A percentile compares a stretch with the other conserved stretches of the same genome.
Conservation (phyloP, 1,140 invertebrate genomes). For the Akabosia matsudoensis region DNA sequence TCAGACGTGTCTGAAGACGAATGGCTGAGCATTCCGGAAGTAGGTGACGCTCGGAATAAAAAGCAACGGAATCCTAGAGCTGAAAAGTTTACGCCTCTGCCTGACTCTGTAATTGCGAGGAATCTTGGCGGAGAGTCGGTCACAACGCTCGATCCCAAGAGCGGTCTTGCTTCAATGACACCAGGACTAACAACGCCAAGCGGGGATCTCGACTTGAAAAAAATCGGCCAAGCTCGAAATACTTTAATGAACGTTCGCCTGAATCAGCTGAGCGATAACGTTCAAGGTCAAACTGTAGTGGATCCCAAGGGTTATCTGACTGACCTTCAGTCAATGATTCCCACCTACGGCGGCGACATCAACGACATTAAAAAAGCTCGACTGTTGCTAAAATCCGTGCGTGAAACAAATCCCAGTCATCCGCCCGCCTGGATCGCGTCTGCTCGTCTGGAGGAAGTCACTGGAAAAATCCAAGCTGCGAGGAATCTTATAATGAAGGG, state of each 20-base stretch:
- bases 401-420: constrained; percentile 98
- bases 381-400: constrained; percentile 90
- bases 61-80: constrained; percentile 91
- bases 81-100: constrained; percentile 96
- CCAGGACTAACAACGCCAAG: constrained; percentile 66
- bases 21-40: constrained; percentile 96
- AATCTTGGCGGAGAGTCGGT: constrained; percentile 80
- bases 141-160: constrained; percentile 77
- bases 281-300: constrained; percentile 97
- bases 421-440: constrained; percentile 99
- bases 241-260: constrained; percentile 99
- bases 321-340: constrained; percentile 97
- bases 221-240: constrained; percentile 98
- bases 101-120: constrained; percentile 90
- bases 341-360: constrained; percentile 95
- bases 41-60: constrained; percentile 96
- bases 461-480: constrained; percentile 96
- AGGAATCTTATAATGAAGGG: constrained; percentile 97
- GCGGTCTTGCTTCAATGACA: constrained; percentile 75
- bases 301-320: constrained; percentile 99
- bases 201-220: constrained; percentile 93
- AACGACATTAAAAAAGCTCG: constrained; percentile 99
- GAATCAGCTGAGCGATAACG: constrained; percentile 97
- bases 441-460: constrained; percentile 96
- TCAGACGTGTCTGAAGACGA: constrained; percentile 83